These are phyloP conservation scores for Liodrosophila aerea DNA, from an alignment of 2,888 invertebrate genomes.

Conservation along the genomic window DNA sequence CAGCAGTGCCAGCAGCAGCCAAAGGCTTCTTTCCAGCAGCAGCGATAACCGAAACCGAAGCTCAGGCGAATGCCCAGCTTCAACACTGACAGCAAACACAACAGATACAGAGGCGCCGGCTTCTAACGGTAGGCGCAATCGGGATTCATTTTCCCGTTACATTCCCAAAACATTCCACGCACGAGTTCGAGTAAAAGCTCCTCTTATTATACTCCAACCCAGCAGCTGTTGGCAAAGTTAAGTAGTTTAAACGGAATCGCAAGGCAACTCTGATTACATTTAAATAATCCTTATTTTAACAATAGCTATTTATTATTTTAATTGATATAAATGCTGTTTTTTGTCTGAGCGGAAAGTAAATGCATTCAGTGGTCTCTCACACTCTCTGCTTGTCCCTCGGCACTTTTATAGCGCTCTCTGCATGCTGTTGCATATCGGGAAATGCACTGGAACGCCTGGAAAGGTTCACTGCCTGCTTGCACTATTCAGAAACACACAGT, in stretches of 20 bases:
- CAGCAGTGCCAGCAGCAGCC: slow-evolving; percentile 37
- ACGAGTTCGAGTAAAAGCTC: slow-evolving; percentile 11
- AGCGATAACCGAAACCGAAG: slow-evolving; percentile 43
- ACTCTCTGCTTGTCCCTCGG: slow-evolving; percentile 3
- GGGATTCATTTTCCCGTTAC: slow-evolving; percentile 10
- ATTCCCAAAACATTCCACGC: slow-evolving; percentile 44
- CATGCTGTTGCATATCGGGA: slow-evolving; percentile 42
- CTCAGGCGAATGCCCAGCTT: slow-evolving; percentile 31
- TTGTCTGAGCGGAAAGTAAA: too few species aligned
- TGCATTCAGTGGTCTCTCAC: slow-evolving; percentile 3
- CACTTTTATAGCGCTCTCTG: slow-evolving; percentile 29
- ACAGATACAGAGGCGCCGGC: slow-evolving; percentile 45
- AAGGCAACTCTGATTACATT: too few species aligned
- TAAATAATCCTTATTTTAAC: too few species aligned
- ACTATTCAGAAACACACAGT: not conserved
- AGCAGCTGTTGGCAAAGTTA: slow-evolving; percentile 10
- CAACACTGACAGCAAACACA: slow-evolving; percentile 54
- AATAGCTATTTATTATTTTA: too few species aligned
- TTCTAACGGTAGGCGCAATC: slow-evolving; percentile 27
- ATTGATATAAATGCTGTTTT: too few species aligned
- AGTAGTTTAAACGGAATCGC: not conserved
- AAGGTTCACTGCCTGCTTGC: not conserved
- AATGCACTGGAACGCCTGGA: not conserved
- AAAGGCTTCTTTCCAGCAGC: too few species aligned
- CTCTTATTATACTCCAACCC: not conserved